Base-by-base conservation (phyloP, 1,140 invertebrate genomes). In the Drosophila ambigua region DNA sequence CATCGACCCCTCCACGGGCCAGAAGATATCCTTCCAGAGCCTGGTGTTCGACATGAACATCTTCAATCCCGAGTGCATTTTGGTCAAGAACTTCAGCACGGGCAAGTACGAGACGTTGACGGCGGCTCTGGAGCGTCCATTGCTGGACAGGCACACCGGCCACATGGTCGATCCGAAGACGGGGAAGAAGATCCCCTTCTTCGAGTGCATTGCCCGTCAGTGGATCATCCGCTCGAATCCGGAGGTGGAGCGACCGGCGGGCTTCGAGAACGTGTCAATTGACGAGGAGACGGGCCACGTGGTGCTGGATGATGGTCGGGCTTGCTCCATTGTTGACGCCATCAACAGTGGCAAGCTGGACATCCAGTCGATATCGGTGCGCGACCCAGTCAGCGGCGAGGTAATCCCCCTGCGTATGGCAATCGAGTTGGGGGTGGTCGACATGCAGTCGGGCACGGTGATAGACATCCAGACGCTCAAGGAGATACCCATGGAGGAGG, bases 81-180 rank as follows among this genome's bases (percentile, higher is more conserved):
- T 95, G 63, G 96, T 98, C 0, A 96, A 96, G 92, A 95, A 98
- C 92, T 92, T 95, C 69, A 93, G 94, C 63, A 93, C 93, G 9
- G 94, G 95, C 23, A 93, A 93, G 79, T 96, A 94, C 82, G 93
- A 97, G 50, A 92, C 95, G 2, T 92, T 98, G n/a, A 92, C 94
- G 59, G 94, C 95, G 88, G 97, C 97, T 5, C 93, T 98, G 20
- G 93, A 95, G 54, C 93, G 94, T 71, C 95, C 95, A 2, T 90
- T 97, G 16, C 94, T 98, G 53, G 95, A 98, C 92, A 94, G 94
- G 87, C 94, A 95, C 62, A 94, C 94, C 1, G 97, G 97, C 7
- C 94, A 96, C 77, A 96, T 98, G 94, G 94, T 97, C 4, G 96
- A 98, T 93, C 95, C 95, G 8, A 95, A 95, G 91, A 96, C 95